Base-by-base conservation (phyloP, 2,888 invertebrate genomes). In the Petrolisthes manimaculis region DNA sequence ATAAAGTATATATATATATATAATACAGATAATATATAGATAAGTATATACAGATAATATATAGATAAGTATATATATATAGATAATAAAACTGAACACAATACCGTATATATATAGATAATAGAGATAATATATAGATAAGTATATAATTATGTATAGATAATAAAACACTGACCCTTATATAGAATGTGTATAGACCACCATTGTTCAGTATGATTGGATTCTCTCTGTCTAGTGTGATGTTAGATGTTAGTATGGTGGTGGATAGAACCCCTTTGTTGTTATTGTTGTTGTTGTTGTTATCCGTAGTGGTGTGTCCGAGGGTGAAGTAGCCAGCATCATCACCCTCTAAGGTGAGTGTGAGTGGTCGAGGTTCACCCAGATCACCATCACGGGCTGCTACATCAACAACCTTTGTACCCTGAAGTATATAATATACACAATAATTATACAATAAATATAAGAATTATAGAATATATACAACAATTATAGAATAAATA, bases 301-400 rank as follows among this genome's bases (percentile, higher is more conserved):
- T 3, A 14, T 14, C 14, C 18, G 18, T 1, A 14, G 9, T 9
- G 61, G 61, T 61, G 61, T 61, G 61, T 61, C 12, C 61, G 5
- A 97, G 93, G 69, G 94, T 94, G 92, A 97, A 97, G 92, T 96
- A 96, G 0, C 95, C 95, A 56, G 95, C 94, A 0, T 93, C 93
- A 88, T 96, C 96, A 74, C 95, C 95, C 92, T 96, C 96, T 18
- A 96, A 92, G 0, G 95, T 95, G 14, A 96, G 92, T n/a, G 95
- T 92, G 2, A 96, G 93, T 83, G 95, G 94, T 78, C 96, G 93
- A 0, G 96, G 95, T 91, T 95, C 95, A 0, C 96, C 97, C 5
- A 95, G 95, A 92, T 97, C 97, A 0, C 97, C 97, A 92, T 97
- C 97, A 89, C 95, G 94, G 0, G 96, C 97, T 91, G 95, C 93